phyloP scores from a whole-genome alignment of 2,113 vertebrate species.

The Nibea albiflora region DNA sequence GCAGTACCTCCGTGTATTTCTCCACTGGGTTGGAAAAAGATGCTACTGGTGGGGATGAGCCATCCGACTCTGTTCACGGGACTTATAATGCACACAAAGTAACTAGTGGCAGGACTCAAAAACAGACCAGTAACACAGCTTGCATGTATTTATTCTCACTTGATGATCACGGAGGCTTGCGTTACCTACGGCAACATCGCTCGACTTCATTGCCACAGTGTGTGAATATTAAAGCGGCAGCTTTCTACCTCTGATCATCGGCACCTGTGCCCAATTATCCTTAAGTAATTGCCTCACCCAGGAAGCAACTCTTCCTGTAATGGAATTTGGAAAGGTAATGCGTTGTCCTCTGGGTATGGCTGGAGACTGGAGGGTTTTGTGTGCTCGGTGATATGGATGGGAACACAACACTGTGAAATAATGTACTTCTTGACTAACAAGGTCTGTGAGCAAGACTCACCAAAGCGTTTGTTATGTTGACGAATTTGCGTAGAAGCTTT shows the following conservation, averaged over 20 bases:
- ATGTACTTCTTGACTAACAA: background rate
- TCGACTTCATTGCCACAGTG: conserved; percentile 30
- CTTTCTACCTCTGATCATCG: conserved; percentile 75
- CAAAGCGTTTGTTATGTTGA: background rate
- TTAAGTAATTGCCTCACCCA: conserved; percentile 75
- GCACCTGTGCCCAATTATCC: conserved; percentile 82
- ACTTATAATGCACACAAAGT: conserved; percentile 16
- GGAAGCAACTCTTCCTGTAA: conserved; percentile 66
- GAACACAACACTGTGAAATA: conserved; percentile 26
- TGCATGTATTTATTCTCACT: conserved; percentile 39
- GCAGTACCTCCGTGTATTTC: conserved; percentile 71
- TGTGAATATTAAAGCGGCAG: conserved; percentile 73
- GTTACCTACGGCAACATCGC: conserved; percentile 35
- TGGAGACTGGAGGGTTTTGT: conserved; percentile 36
- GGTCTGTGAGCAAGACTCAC: conserved; percentile 3
- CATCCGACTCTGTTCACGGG: conserved; percentile 36
- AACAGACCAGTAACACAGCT: conserved; percentile 13
- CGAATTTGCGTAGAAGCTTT: background rate
- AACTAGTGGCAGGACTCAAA: conserved; percentile 16
- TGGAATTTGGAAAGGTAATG: conserved; percentile 72
- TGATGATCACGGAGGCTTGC: conserved; percentile 39
- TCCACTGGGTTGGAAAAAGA: conserved; percentile 70
- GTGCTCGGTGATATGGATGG: conserved; percentile 15
- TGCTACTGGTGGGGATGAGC: conserved; percentile 48
- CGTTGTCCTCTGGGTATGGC: conserved; percentile 51